Conservation (phyloP, 2,888 invertebrate genomes). For the Orthosia gothica region DNA sequence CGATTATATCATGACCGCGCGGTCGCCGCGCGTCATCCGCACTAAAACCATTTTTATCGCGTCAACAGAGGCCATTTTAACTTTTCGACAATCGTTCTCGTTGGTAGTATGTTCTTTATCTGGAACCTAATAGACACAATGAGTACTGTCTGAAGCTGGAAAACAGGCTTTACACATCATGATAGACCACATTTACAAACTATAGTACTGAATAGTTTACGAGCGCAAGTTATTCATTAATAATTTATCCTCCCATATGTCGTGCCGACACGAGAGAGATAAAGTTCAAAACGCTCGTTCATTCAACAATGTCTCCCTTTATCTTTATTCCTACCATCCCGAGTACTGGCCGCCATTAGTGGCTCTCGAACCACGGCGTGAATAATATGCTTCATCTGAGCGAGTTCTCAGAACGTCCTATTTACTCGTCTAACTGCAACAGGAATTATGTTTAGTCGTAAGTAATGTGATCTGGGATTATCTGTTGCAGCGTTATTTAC, state of each 20-base stretch:
- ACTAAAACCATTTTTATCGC: too few relatives aligned
- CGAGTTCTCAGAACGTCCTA: slow-evolving; percentile 38
- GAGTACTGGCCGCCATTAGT: slow-evolving; percentile 3
- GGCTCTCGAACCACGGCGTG: slow-evolving; percentile 6
- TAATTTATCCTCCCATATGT: neutral
- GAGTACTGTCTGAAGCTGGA: neutral
- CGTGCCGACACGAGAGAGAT: slow-evolving; percentile 6
- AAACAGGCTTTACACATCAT: neutral
- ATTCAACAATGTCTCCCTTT: slow-evolving; percentile 31
- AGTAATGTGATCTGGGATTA: slow-evolving; percentile 48
- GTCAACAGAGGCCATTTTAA: too few relatives aligned
- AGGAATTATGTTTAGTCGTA: slow-evolving; percentile 23
- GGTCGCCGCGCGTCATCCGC: too few relatives aligned
- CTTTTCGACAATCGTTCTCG: too few relatives aligned
- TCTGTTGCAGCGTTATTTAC: slow-evolving; percentile 11
- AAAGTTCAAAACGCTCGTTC: slow-evolving; percentile 13
- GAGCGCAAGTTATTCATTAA: neutral
- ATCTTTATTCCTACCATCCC: slow-evolving; percentile 11
- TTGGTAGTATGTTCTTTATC: too few relatives aligned
- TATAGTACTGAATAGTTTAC: neutral
- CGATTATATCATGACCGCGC: too few relatives aligned
- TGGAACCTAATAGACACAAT: neutral
- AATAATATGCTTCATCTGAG: slow-evolving; percentile 7
- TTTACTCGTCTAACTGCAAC: slow-evolving; percentile 17
- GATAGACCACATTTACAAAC: neutral